A percentile compares a stretch with the other conserved stretches of the same genome.
Evolutionary conservation across 2,113 vertebrate species (phyloP).

Genomic region (Sylvilagus bachmani): DNA sequence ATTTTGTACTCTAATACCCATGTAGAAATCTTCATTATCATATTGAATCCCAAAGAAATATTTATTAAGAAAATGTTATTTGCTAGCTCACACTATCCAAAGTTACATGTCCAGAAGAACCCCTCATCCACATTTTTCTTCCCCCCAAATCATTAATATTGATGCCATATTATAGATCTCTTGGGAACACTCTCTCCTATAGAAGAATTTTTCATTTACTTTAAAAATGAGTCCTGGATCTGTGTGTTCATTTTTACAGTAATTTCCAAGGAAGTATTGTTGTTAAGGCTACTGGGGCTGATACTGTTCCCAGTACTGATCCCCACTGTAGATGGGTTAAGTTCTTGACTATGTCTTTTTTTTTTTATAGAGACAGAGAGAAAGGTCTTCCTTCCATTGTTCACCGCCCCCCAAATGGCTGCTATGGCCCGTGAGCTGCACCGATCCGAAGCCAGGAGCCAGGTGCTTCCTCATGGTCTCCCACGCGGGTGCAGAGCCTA

Average conservation of each 20-base stretch:
- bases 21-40: neutral
- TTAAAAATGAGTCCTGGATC: neutral
- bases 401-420: too few species aligned
- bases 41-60: neutral
- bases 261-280: neutral
- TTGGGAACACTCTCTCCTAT: neutral
- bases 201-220: neutral
- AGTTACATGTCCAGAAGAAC: neutral
- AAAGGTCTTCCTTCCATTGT: too few species aligned
- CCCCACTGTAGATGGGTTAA: neutral
- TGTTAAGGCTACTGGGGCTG: fast-evolving
- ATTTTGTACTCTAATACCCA: neutral
- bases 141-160: neutral
- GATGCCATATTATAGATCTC: too few species aligned
- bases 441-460: too few species aligned
- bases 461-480: too few species aligned
- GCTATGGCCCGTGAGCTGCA: too few species aligned
- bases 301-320: neutral
- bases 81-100: neutral
- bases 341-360: neutral
- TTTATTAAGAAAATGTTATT: neutral
- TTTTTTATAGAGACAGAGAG: too few species aligned
- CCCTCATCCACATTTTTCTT: neutral
- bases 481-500: too few species aligned
- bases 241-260: neutral